Base-by-base conservation (phyloP, 2,113 vertebrate species). In the Saccopteryx bilineata region DNA sequence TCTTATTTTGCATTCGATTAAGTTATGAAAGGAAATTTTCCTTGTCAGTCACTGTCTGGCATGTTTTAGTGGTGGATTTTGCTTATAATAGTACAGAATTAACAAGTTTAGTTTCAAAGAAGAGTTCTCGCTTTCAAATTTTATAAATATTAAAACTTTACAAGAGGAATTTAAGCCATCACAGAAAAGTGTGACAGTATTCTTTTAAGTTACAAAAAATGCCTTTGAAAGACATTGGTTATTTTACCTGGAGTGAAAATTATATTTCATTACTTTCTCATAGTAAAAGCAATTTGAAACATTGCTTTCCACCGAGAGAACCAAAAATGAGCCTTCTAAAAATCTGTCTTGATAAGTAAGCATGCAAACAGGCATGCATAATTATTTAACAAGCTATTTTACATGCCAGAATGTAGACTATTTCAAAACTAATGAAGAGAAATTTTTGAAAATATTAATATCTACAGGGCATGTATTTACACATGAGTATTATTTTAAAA, bases 341-440 rank as follows among this genome's bases (percentile, higher is more conserved):
- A 92, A 63, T 76, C 3, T 18, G 11, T 91, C 46, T 91, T 95
- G 69, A 90, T 95, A 94, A 91, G 90, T 93, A 98, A 97, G 46
- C 66, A 95, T 89, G 86, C 15, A 94, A 96, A 75, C 28, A 85
- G 69, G 33, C 66, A 95, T 93, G 21, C 9, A 69, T 94, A 96
- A 93, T 96, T 96, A 90, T 87, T 95, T 92, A 92, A 75, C 39
- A 91, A 86, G 89, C 15, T 84, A 93, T 90, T 88, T 52, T 13
- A 76, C 84, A 87, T 46, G 3, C 69, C 54, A 80, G 31, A 93
- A 93, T 89, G 56, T 81, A 78, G 60, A 90, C 46, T 91, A 95
- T 80, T 95, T 93, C 10, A 83, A 60, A 90, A 84, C 21, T 83
- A 83, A 96, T 93, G n/a, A 80, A 31, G 39, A 5, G 65, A 66